Evolutionary conservation across 2,888 invertebrate genomes (phyloP).

Genomic region (Ceraclea dissimilis): DNA sequence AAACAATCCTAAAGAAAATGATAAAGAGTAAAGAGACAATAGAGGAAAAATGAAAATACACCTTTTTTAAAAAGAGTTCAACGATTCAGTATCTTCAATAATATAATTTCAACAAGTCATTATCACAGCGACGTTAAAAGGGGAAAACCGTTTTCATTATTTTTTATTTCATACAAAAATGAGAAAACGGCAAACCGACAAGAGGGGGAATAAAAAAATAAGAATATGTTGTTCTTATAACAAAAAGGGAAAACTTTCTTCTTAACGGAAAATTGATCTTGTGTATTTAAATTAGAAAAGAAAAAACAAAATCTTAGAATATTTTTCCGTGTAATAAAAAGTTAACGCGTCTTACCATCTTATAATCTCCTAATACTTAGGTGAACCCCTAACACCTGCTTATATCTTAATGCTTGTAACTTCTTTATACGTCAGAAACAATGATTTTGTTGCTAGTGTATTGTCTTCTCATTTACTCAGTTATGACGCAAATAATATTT

Average conservation of each 20-base stretch:
- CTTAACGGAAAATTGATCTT: slow-evolving; percentile 1
- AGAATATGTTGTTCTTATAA: not conserved
- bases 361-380: slow-evolving; percentile 1
- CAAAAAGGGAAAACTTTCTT: not conserved
- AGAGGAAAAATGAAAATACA: not conserved
- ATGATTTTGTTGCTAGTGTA: not conserved
- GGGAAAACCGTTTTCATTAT: too few species aligned
- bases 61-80: too few species aligned
- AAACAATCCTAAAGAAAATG: too few species aligned
- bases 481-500: too few species aligned
- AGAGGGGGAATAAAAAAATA: not conserved
- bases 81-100: too few species aligned
- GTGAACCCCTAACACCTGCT: not conserved
- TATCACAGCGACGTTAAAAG: too few species aligned
- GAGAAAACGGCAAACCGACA: not conserved
- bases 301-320: not conserved
- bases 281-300: slow-evolving; percentile 1
- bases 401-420: not conserved
- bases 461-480: too few species aligned
- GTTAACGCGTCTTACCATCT: not conserved
- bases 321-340: slow-evolving; percentile 1
- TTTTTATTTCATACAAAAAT: too few species aligned
- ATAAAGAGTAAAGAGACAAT: too few species aligned
- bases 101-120: too few species aligned
- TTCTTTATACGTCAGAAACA: not conserved